These are phyloP conservation scores for Coregonus sp. DNA, from an alignment of 2,797 vertebrate species.

Conservation along the genomic window DNA sequence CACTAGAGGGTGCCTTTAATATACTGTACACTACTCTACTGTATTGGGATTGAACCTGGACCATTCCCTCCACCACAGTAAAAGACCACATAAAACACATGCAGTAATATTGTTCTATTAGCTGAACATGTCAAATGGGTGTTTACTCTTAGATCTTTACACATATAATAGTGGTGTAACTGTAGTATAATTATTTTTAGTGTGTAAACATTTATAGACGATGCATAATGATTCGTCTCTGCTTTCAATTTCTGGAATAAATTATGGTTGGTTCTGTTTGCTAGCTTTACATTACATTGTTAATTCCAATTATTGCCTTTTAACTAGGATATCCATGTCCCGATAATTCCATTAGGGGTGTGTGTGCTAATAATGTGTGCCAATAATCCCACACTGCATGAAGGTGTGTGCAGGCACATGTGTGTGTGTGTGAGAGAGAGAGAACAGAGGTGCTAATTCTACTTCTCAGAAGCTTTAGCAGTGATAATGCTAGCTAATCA, in stretches of 20 bases:
- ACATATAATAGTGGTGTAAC: not conserved
- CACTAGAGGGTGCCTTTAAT: conserved; percentile 81
- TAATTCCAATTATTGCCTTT: not conserved
- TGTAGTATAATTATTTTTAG: not conserved
- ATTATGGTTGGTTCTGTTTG: not conserved
- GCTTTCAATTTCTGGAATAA: not conserved
- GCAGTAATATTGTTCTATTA: not conserved
- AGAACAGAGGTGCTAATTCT: conserved; percentile 74
- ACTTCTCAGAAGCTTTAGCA: conserved; percentile 55
- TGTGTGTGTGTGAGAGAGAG: conserved; percentile 20
- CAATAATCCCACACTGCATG: not conserved
- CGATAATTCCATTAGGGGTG: not conserved
- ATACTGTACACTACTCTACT: conserved; percentile 36
- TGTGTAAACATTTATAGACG: not conserved
- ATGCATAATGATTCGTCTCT: not conserved
- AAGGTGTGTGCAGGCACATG: not conserved
- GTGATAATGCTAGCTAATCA: conserved; percentile 67
- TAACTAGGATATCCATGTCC: not conserved
- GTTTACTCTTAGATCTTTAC: not conserved
- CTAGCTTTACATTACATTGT: not conserved
- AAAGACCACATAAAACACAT: not conserved
- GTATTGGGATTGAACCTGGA: conserved; percentile 12
- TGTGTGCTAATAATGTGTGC: not conserved
- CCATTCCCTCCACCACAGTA: conserved; percentile 4
- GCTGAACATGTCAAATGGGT: not conserved